phyloP scores from a whole-genome alignment of 1,140 invertebrate species.

The Onthophagus taurus region DNA sequence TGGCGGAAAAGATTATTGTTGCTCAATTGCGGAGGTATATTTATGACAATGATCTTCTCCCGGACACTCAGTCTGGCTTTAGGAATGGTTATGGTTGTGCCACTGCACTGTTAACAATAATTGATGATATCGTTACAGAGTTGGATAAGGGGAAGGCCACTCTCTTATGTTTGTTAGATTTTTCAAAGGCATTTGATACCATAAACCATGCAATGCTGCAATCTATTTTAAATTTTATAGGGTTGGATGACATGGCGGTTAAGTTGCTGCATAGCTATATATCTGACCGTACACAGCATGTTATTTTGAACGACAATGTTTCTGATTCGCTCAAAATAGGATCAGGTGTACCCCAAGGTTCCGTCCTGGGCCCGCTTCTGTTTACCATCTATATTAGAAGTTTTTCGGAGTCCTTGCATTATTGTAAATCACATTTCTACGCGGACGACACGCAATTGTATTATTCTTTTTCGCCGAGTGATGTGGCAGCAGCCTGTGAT shows the following conservation, averaged over 20 bases:
- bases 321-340: neutral
- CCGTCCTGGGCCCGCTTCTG: neutral
- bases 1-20: conserved; percentile 5
- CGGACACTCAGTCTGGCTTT: conserved; percentile 12
- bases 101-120: conserved; percentile 13
- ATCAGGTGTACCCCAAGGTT: neutral
- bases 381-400: neutral
- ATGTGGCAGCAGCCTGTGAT: too few species aligned
- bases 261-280: neutral
- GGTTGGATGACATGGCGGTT: neutral
- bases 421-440: too few species aligned
- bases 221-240: neutral
- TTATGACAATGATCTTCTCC: too few species aligned
- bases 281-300: neutral
- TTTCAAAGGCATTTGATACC: conserved; percentile 26
- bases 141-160: conserved; percentile 22
- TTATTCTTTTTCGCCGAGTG: too few species aligned
- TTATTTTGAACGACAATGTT: neutral
- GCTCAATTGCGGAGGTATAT: too few species aligned
- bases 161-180: conserved; percentile 31
- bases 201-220: conserved; percentile 8
- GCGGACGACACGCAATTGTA: too few species aligned
- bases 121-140: conserved; percentile 26
- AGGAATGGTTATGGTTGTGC: conserved; percentile 1
- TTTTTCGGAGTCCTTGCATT: too few species aligned